phyloP scores from a whole-genome alignment of 2,113 vertebrate genomes.

The Clarias batrachus region DNA sequence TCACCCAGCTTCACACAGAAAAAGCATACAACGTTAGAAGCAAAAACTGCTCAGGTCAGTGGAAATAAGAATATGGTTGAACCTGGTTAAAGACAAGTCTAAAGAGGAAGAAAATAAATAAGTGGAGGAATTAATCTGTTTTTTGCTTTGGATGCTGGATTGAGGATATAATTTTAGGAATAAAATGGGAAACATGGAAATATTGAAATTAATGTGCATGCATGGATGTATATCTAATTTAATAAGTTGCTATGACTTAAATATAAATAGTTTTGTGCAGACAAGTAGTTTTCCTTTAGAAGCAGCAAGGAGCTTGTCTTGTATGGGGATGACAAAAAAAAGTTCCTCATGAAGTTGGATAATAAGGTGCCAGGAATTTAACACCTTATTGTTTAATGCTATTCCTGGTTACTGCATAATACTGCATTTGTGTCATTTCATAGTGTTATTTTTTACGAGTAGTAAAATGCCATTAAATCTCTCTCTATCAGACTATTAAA shows the following conservation, averaged over 20 bases:
- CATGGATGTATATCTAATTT: background rate
- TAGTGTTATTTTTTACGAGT: background rate
- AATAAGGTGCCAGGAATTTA: background rate
- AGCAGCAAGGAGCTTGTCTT: background rate
- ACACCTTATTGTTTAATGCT: background rate
- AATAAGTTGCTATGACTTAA: background rate
- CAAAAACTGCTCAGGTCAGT: background rate
- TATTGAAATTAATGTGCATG: background rate
- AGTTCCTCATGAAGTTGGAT: background rate
- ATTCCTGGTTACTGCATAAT: background rate
- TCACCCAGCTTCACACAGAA: conserved; percentile 80
- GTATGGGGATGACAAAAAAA: background rate
- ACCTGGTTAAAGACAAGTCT: background rate
- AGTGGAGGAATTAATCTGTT: background rate
- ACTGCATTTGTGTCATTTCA: background rate
- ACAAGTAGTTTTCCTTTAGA: background rate
- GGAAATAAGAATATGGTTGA: background rate
- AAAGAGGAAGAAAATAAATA: background rate
- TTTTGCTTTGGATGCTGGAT: background rate
- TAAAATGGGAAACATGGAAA: background rate
- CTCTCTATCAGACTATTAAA: background rate
- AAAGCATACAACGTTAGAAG: background rate
- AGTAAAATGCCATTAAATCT: background rate
- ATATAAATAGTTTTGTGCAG: background rate
- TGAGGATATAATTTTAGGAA: background rate